A percentile compares a stretch with the other conserved stretches of the same genome.
phyloP scores from a whole-genome alignment of 92 coral and sea anemone genomes.

The Actinostola sp. region DNA sequence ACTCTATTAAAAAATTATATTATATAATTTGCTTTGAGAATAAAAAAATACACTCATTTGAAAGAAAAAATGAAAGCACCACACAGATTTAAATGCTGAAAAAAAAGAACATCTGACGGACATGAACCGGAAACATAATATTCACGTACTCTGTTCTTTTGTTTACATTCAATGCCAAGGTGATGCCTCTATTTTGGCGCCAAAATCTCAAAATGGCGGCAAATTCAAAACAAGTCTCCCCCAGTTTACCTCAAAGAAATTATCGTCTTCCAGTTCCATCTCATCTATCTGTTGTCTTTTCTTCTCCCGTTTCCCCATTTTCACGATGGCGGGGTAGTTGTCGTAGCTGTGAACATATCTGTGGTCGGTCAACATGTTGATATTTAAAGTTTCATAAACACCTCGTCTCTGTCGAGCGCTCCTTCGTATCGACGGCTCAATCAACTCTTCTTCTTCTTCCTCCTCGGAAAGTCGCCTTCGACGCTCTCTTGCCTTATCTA shows the following conservation, averaged over 20 bases:
- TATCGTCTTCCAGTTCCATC: conserved; percentile 61
- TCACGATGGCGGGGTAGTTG: conserved; percentile 33
- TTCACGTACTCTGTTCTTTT: no score
- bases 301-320: conserved; percentile 32
- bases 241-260: conserved; percentile 72
- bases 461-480: conserved; percentile 24
- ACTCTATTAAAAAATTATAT: no score
- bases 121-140: no score
- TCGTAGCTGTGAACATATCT: conserved; percentile 67
- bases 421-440: conserved; percentile 69
- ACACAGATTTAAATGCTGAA: no score
- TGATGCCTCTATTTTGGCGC: conserved; percentile 51
- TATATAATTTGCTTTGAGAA: no score
- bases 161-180: conserved; percentile 19
- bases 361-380: conserved; percentile 74
- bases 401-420: conserved; percentile 84
- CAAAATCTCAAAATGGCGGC: conserved; percentile 88
- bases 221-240: conserved; percentile 76
- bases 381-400: conserved; percentile 89
- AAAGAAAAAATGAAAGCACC: neutral
- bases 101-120: no score
- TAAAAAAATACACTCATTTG: no score
- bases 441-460: conserved; percentile 25
- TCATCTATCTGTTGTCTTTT: conserved; percentile 9
- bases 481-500: conserved; percentile 35